Conservation (phyloP, 2,888 invertebrate genomes). For the Drosophila cognata region DNA sequence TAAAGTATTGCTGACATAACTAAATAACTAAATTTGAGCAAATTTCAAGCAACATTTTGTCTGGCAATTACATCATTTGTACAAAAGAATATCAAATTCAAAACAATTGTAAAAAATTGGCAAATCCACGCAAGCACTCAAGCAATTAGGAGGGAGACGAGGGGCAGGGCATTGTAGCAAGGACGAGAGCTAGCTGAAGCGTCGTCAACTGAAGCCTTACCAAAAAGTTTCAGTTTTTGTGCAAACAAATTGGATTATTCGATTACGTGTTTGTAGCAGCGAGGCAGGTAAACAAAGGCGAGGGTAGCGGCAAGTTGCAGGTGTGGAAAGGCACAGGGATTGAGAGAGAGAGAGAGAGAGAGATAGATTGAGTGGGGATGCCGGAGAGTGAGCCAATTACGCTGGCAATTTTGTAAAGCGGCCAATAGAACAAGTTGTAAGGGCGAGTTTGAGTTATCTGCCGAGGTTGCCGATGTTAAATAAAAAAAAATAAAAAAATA, state of each 20-base stretch:
- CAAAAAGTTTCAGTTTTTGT: conserved; percentile 76
- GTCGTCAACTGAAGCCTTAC: conserved; percentile 68
- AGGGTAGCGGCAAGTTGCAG: conserved; percentile 5
- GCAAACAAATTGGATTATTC: conserved; percentile 81
- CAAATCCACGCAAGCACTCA: conserved; percentile 52
- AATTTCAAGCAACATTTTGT: conserved; percentile 14
- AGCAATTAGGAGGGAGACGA: conserved; percentile 56
- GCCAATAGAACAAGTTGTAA: conserved; percentile 69
- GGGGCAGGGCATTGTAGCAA: conserved; percentile 1
- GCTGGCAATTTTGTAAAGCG: conserved; percentile 54
- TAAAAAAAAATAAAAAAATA: conserved; percentile 6
- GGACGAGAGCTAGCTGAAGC: conserved; percentile 26
- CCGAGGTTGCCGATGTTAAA: conserved; percentile 18
- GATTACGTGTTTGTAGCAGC: conserved; percentile 73
- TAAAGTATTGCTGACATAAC: background rate
- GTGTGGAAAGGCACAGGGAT: background rate
- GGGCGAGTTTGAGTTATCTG: conserved; percentile 24
- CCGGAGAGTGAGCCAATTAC: conserved; percentile 26
- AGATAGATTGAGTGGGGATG: background rate
- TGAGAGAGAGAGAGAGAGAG: background rate
- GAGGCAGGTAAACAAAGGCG: conserved; percentile 42
- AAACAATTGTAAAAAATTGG: conserved; percentile 46
- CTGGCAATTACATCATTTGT: conserved; percentile 62
- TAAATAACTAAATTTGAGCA: background rate
- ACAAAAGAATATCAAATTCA: conserved; percentile 40